These are phyloP conservation scores for Trachelus iudaicus DNA, from an alignment of 2,888 invertebrate genomes.

Conservation along the genomic window DNA sequence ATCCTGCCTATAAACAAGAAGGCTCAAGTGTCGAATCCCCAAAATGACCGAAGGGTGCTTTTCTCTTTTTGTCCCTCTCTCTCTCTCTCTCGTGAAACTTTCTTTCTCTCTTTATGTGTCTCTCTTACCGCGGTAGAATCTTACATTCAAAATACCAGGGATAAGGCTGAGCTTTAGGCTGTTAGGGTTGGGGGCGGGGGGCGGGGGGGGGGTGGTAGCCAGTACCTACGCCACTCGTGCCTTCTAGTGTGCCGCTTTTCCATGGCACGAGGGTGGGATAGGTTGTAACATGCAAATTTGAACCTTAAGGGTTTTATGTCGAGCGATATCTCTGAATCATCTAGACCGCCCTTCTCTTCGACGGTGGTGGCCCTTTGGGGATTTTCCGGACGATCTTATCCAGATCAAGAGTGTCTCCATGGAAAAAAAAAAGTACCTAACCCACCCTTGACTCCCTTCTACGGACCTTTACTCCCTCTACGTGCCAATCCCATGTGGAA, in stretches of 20 bases:
- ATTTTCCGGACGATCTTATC: conserved; percentile 57
- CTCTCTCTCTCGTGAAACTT: too few species aligned
- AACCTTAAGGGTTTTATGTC: conserved; percentile 65
- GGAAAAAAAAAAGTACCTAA: conserved; percentile 7
- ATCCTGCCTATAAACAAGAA: conserved; percentile 57
- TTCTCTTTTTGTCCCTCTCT: too few species aligned
- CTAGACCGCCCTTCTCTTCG: conserved; percentile 43
- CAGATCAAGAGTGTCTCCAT: conserved; percentile 49
- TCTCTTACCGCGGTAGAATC: conserved; percentile 40
- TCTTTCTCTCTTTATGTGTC: too few species aligned
- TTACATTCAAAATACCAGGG: conserved; percentile 59
- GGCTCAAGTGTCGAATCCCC: conserved; percentile 51
- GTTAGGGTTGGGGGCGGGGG: conserved; percentile 24
- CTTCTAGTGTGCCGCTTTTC: too few species aligned
- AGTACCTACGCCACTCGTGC: conserved; percentile 8
- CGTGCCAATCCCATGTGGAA: neutral
- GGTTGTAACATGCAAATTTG: conserved; percentile 65
- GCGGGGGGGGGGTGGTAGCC: conserved; percentile 20
- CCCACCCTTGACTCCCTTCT: neutral
- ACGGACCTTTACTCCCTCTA: too few species aligned
- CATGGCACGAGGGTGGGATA: conserved; percentile 24
- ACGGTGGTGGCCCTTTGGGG: conserved; percentile 41
- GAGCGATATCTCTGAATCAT: conserved; percentile 63
- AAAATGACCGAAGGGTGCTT: conserved; percentile 54
- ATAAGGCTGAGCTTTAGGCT: conserved; percentile 47